Evolutionary conservation across 2,797 vertebrate genomes (phyloP).

Genomic region (Melanotaenia maccullochi): DNA sequence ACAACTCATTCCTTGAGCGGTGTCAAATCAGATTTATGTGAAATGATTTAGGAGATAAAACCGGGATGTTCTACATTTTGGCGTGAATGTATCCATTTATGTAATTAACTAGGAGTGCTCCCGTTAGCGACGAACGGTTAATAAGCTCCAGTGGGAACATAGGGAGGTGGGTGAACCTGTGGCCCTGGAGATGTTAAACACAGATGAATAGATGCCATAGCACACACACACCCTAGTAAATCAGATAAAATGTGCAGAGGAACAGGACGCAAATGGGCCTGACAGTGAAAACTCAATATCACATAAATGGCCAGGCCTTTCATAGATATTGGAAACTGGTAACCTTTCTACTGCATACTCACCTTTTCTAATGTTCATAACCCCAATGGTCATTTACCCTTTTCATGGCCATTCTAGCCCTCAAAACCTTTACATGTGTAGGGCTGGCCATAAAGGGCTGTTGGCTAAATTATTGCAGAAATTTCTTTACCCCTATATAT

Average conservation of each 20-base stretch:
- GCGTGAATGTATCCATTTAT: constrained; percentile 76
- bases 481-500: constrained; percentile 57
- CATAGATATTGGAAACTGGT: constrained; percentile 79
- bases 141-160: constrained; percentile 75
- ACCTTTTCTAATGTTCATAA: constrained; percentile 64
- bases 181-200: constrained; percentile 82
- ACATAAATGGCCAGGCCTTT: constrained; percentile 77
- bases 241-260: constrained; percentile 74
- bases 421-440: constrained; percentile 50
- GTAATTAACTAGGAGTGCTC: constrained; percentile 82
- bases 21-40: constrained; percentile 74
- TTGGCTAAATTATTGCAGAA: constrained; percentile 59
- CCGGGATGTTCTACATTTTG: constrained; percentile 72
- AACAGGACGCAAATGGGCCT: constrained; percentile 74
- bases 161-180: constrained; percentile 74
- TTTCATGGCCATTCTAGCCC: constrained; percentile 39
- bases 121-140: constrained; percentile 72
- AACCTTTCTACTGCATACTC: constrained; percentile 68
- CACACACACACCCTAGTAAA: constrained; percentile 73
- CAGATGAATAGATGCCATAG: constrained; percentile 80
- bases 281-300: constrained; percentile 74
- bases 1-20: constrained; percentile 54
- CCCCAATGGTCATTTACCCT: constrained; percentile 48
- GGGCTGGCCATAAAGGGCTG: constrained; percentile 47
- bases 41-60: constrained; percentile 78